phyloP scores from a whole-genome alignment of 2,797 vertebrate species.

The Pseudocheirus occidentalis region DNA sequence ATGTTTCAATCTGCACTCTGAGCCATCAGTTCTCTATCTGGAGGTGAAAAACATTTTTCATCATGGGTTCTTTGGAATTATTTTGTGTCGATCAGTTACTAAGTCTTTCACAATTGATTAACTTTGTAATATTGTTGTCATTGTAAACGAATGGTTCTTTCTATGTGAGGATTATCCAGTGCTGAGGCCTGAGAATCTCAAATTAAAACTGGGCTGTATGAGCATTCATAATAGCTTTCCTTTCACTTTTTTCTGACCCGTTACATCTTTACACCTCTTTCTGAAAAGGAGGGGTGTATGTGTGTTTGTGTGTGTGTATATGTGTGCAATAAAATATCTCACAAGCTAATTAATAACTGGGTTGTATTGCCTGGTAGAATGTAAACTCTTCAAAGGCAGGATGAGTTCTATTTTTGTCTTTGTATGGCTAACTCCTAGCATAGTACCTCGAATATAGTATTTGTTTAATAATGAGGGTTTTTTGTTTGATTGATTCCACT shows the following conservation, averaged over 20 bases:
- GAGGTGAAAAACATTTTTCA: background rate
- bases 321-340: background rate
- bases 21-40: background rate
- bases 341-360: background rate
- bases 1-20: background rate
- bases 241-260: background rate
- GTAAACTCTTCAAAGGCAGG: background rate
- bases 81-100: background rate
- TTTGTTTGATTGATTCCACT: background rate
- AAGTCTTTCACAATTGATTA: background rate
- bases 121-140: background rate
- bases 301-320: no score
- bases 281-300: no score
- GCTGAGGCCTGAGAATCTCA: background rate
- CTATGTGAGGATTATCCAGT: background rate
- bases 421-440: background rate
- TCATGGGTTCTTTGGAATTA: background rate
- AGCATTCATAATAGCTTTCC: background rate
- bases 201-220: background rate
- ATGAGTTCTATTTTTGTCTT: background rate
- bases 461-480: background rate
- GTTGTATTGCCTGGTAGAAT: background rate
- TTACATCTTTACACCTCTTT: background rate
- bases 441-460: background rate
- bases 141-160: background rate